Evolutionary conservation across 2,888 invertebrate genomes (phyloP).

Genomic region (Lasioglossum calceatum): DNA sequence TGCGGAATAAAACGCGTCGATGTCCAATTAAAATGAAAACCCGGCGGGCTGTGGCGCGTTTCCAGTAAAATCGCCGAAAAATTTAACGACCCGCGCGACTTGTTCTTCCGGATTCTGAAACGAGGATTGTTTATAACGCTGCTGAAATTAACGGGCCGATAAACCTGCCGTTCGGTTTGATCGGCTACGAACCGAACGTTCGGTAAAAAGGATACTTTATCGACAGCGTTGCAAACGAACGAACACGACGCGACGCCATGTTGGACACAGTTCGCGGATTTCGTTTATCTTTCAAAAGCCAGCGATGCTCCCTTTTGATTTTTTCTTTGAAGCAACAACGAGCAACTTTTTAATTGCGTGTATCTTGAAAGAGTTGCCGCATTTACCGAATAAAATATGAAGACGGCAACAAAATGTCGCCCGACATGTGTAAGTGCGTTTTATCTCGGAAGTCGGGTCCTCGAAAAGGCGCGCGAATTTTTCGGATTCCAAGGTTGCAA

Average conservation of each 20-base stretch:
- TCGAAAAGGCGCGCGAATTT: conserved; percentile 16
- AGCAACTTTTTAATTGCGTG: background rate
- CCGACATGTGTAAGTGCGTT: background rate
- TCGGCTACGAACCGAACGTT: conserved; percentile 33
- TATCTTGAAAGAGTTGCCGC: background rate
- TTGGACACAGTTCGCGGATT: background rate
- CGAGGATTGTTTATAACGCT: conserved; percentile 53
- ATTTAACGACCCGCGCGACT: conserved; percentile 24
- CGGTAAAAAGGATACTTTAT: conserved; percentile 56
- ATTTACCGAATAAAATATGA: background rate
- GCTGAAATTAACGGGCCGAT: conserved; percentile 64
- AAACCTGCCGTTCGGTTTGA: conserved; percentile 65
- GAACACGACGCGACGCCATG: conserved; percentile 3
- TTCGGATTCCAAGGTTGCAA: conserved; percentile 33
- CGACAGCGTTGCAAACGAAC: conserved; percentile 42
- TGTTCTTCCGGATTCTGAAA: conserved; percentile 44
- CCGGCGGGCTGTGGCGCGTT: conserved; percentile 31
- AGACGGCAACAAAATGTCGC: background rate
- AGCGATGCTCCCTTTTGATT: background rate
- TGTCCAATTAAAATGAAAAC: conserved; percentile 66
- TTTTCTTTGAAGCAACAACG: background rate
- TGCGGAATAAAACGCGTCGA: conserved; percentile 46
- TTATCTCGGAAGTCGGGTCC: conserved; percentile 27
- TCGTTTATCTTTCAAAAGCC: conserved; percentile 3
- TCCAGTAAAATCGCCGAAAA: conserved; percentile 40